Percentiles rank a stretch among this genome's conserved stretches.
These are phyloP conservation scores for Holcopasites calliopsidis DNA, from an alignment of 1,140 invertebrate genomes.

Conservation along the genomic window DNA sequence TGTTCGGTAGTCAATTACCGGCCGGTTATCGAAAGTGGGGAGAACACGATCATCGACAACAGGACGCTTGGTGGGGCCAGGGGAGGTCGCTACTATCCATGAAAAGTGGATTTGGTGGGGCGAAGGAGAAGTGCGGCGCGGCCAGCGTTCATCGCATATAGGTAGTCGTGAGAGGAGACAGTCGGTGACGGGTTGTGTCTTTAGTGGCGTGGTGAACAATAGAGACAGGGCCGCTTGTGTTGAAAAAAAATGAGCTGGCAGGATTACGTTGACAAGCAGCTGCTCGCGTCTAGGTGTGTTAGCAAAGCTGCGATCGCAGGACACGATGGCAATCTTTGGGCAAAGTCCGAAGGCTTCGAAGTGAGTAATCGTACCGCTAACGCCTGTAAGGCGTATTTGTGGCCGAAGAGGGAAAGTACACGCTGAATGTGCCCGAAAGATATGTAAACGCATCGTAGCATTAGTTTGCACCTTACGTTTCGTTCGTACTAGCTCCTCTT, in stretches of 20 bases:
- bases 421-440: background rate
- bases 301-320: slow-evolving; percentile 96
- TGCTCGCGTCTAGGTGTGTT: slow-evolving; percentile 95
- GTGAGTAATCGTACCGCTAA: slow-evolving; percentile 82
- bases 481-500: background rate
- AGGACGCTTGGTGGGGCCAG: background rate
- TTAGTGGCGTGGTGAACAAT: slow-evolving; percentile 66
- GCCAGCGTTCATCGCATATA: slow-evolving; percentile 64
- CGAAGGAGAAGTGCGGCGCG: slow-evolving; percentile 54
- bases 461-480: background rate
- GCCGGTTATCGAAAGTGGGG: slow-evolving; percentile 19
- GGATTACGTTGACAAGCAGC: slow-evolving; percentile 98
- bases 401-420: slow-evolving; percentile 29
- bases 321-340: slow-evolving; percentile 97
- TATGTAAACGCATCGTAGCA: background rate
- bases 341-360: slow-evolving; percentile 94
- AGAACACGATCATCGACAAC: background rate
- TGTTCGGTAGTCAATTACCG: slow-evolving; percentile 38
- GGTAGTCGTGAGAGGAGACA: slow-evolving; percentile 73
- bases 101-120: slow-evolving; percentile 21
- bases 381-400: background rate
- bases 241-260: slow-evolving; percentile 94
- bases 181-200: slow-evolving; percentile 68
- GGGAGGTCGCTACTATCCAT: slow-evolving; percentile 10
- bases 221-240: slow-evolving; percentile 60